These are phyloP conservation scores for Megathymus violae DNA, from an alignment of 1,140 invertebrate species.

Conservation along the genomic window DNA sequence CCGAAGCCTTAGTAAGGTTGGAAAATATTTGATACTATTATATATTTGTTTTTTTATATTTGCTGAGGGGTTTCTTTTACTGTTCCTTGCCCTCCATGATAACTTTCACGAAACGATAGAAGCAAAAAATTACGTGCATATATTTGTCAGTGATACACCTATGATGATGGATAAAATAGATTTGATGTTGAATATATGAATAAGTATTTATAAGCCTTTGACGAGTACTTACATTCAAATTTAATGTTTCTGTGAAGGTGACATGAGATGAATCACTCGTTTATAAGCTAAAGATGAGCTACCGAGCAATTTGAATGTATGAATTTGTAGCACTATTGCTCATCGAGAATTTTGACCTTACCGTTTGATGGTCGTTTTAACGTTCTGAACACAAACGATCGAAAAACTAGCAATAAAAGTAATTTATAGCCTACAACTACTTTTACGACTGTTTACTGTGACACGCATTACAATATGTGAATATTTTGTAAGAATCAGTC, in stretches of 20 bases:
- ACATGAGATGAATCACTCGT: conserved; percentile 39
- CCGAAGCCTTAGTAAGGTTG: too few species aligned
- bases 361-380: conserved; percentile 59
- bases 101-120: too few species aligned
- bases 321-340: conserved; percentile 53
- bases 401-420: conserved; percentile 50
- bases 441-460: conserved; percentile 36
- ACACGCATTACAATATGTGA: conserved; percentile 40
- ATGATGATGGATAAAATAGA: too few species aligned
- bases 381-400: conserved; percentile 37
- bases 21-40: too few species aligned
- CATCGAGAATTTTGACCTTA: conserved; percentile 66
- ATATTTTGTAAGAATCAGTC: not conserved
- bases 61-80: too few species aligned
- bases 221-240: not conserved
- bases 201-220: not conserved
- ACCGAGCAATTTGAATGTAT: conserved; percentile 50
- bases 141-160: too few species aligned
- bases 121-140: too few species aligned
- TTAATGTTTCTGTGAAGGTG: not conserved
- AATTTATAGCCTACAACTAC: conserved; percentile 39
- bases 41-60: too few species aligned
- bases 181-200: too few species aligned
- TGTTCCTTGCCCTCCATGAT: too few species aligned
- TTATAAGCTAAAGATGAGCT: conserved; percentile 13